These are phyloP conservation scores for Dysdera silvatica DNA, from an alignment of 1,140 invertebrate genomes.

Conservation along the genomic window DNA sequence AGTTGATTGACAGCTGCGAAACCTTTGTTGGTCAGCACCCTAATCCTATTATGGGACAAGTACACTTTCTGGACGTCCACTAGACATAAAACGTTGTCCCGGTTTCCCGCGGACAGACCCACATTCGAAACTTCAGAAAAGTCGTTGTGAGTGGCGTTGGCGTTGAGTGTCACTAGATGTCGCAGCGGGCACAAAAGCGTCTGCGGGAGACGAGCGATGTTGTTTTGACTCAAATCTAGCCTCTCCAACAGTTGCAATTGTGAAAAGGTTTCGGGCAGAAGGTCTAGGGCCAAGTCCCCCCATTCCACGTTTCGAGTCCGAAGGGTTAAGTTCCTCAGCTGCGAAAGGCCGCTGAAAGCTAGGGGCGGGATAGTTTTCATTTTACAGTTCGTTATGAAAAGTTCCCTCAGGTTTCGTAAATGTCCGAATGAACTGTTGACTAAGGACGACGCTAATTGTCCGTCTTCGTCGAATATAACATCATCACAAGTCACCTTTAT, in stretches of 20 bases:
- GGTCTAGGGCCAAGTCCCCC: slow-evolving; percentile 64
- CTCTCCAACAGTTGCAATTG: slow-evolving; percentile 58
- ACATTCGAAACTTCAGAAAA: slow-evolving; percentile 63
- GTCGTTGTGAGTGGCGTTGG: slow-evolving; percentile 57
- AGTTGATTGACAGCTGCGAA: slow-evolving; percentile 32
- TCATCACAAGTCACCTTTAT: slow-evolving; percentile 32
- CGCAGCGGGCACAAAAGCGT: slow-evolving; percentile 63
- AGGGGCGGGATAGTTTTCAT: slow-evolving; percentile 60
- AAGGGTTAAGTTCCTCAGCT: slow-evolving; percentile 58
- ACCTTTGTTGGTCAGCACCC: slow-evolving; percentile 51
- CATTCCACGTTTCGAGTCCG: slow-evolving; percentile 70
- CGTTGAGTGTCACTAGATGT: slow-evolving; percentile 32
- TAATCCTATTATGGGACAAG: slow-evolving; percentile 59
- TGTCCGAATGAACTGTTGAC: slow-evolving; percentile 60
- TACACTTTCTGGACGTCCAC: slow-evolving; percentile 68
- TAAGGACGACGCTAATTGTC: slow-evolving; percentile 42
- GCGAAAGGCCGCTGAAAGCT: slow-evolving; percentile 57
- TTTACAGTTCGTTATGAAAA: slow-evolving; percentile 68
- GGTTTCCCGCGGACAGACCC: slow-evolving; percentile 48
- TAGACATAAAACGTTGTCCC: slow-evolving; percentile 16
- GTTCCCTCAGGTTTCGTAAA: slow-evolving; percentile 57
- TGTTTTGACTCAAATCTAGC: slow-evolving; percentile 74
- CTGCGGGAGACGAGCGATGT: slow-evolving; percentile 64
- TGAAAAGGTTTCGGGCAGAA: slow-evolving; percentile 62
- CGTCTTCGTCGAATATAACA: slow-evolving; percentile 9